Evolutionary conservation across 1,140 invertebrate genomes (phyloP).

Genomic region (Scaptomyza montana): DNA sequence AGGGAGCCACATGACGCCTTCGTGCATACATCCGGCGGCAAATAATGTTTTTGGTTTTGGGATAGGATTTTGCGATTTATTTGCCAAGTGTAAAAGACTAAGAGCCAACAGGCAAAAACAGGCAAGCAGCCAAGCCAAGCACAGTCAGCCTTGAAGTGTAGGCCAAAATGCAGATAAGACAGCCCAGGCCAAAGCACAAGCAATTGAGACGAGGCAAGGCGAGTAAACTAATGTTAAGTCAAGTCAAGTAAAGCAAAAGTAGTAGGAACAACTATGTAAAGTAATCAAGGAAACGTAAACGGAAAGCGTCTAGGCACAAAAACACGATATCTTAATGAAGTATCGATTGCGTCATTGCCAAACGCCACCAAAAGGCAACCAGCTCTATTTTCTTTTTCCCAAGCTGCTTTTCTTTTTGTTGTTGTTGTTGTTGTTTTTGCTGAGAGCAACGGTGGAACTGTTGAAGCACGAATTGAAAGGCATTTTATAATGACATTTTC

Average conservation of each 20-base stretch:
- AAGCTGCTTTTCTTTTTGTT: too few species aligned
- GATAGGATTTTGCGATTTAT: slow-evolving; percentile 80
- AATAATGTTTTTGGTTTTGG: slow-evolving; percentile 64
- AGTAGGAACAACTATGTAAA: slow-evolving; percentile 73
- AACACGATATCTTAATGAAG: slow-evolving; percentile 83
- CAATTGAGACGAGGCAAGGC: slow-evolving; percentile 20
- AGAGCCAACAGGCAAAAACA: slow-evolving; percentile 37
- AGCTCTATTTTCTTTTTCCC: slow-evolving; percentile 2
- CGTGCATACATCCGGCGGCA: slow-evolving; percentile 77
- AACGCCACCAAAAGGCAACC: slow-evolving; percentile 42
- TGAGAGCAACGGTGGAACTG: neutral
- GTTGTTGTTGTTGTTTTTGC: slow-evolving; percentile 9
- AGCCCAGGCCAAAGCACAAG: slow-evolving; percentile 14
- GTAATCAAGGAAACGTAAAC: slow-evolving; percentile 83
- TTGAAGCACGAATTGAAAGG: slow-evolving; percentile 31
- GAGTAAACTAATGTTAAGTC: slow-evolving; percentile 25
- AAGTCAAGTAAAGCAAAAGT: slow-evolving; percentile 13
- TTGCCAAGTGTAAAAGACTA: slow-evolving; percentile 73
- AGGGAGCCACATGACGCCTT: slow-evolving; percentile 35
- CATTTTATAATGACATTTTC: slow-evolving; percentile 78
- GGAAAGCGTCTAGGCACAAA: slow-evolving; percentile 80
- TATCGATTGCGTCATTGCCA: slow-evolving; percentile 74
- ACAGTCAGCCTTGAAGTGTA: slow-evolving; percentile 35
- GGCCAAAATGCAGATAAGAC: slow-evolving; percentile 60
- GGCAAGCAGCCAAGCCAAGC: slow-evolving; percentile 9